Evolutionary conservation across 2,888 invertebrate species (phyloP), one percentile per base, ranked within the genome.

Genomic region (Sturmia bella): DNA sequence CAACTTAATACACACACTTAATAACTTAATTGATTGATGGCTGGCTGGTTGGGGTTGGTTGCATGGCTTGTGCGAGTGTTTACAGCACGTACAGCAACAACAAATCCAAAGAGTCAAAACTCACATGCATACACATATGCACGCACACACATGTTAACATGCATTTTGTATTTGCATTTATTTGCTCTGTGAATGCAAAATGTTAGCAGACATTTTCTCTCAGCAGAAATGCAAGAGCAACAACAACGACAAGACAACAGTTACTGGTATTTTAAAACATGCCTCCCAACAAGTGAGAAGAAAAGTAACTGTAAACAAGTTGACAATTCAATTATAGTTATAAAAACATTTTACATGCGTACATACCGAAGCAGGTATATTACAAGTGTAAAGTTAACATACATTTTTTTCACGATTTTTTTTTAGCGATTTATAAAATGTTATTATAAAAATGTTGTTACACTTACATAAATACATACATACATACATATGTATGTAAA

Each of bases 1-100:
- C 61, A 70, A 56, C 56, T 56, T 72, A 76, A 77, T 76, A 73
- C 45, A 74, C 69, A 77, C 54, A 74, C 77, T 74, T 74, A 64
- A 77, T 73, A 77, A 52, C 63, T 69, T 77, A 81, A 77, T 81
- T 77, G 81, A 81, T 81, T 77, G 81, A 77, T 77, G 63, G 72
- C 52, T 63, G 41, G 21, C 21, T 50, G 57, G 15, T 17, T 52
- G 24, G 41, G 27, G 66, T 56, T 59, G 68, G 77, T 79, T 56
- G 68, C 12, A 56, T 45, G 54, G 63, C 79, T 77, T 63, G 72
- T 72, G 73, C 50, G 19, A 54, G 45, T 13, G 32, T 41, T 69
- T 57, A 59, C 32, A 59, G 50, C 59, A 59, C 37, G 13, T n/a
- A n/a, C n/a, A 41, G 39, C 52, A 37, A 37, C 32, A 21, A 21